Evolutionary conservation across 2,888 invertebrate genomes (phyloP), one percentile per base, ranked within the genome.

Genomic region (Nemotelus pantherinus): DNA sequence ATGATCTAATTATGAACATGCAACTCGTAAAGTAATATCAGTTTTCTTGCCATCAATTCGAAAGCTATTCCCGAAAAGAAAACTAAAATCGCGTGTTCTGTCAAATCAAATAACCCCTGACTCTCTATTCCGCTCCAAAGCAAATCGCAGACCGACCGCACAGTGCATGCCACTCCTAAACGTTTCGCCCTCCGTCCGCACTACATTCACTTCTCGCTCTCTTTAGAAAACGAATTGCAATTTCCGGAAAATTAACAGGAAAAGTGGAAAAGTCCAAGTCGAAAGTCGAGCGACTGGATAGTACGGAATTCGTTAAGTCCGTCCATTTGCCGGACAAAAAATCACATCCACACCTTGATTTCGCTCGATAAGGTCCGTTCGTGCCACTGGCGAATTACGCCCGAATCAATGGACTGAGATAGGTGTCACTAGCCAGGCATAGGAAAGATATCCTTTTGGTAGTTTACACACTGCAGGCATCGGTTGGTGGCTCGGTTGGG

Each of bases 331-430:
- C 58, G 57, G 60, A 76, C 76, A 57, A 86, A 85, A 86, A 86
- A 86, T 86, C 86, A 86, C 85, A 86, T 85, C 84, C 86, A 86
- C 86, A 85, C 86, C 86, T 84, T 85, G 85, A 85, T 85, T 86
- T 50, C 70, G 47, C 10, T 55, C 76, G 76, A 76, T 76, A 76
- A 57, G 9, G 53, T 76, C 25, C 60, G 63, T 74, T 60, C 60
- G 74, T 74, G 60, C 63, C 47, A 48, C 39, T 60, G 60, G 74
- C 63, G 43, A 74, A 58, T 58, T 72, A 72, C 74, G 60, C 43
- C 48, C 25, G 25, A 25, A 25, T 25, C 25, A 25, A 25, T 25
- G 25, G 25, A 25, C 25, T 25, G 25, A 1, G 25, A 58, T 45
- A 63, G 50, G 41, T 60, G 63, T 60, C 48, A 74, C 39, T 48